Conservation (phyloP, 1,140 invertebrate species). For the Scaptomyza pallida region DNA sequence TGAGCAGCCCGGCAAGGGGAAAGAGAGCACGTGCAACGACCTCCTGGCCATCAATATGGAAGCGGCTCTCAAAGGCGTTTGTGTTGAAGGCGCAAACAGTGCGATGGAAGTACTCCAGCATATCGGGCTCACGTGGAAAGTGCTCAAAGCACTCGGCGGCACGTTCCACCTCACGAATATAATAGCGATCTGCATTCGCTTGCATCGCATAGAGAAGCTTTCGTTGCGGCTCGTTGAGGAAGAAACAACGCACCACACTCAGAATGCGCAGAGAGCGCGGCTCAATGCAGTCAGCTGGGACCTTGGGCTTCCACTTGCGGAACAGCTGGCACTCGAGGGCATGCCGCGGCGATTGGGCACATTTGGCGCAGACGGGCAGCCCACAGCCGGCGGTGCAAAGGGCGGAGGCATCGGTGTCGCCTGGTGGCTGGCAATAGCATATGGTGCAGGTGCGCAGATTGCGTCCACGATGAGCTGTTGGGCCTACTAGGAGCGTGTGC, state of each 20-base stretch:
- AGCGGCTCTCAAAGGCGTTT: constrained; percentile 89
- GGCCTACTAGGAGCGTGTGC: constrained; percentile 87
- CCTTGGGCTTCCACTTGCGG: constrained; percentile 85
- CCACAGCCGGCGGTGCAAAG: constrained; percentile 84
- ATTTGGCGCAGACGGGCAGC: constrained; percentile 85
- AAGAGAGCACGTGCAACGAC: constrained; percentile 89
- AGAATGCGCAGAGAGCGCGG: constrained; percentile 85
- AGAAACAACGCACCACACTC: constrained; percentile 86
- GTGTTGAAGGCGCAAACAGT: constrained; percentile 88
- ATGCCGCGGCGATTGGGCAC: constrained; percentile 85
- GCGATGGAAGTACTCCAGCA: constrained; percentile 85
- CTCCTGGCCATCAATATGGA: constrained; percentile 84
- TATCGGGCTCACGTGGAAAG: constrained; percentile 86
- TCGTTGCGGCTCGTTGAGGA: constrained; percentile 85
- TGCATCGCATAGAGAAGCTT: constrained; percentile 86
- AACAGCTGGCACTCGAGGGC: constrained; percentile 86
- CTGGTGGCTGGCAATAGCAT: constrained; percentile 63
- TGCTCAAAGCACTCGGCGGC: constrained; percentile 86
- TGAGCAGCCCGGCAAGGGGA: constrained; percentile 89
- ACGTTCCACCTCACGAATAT: constrained; percentile 86
- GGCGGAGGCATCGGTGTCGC: constrained; percentile 64
- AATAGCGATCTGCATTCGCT: constrained; percentile 85
- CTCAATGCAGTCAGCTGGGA: constrained; percentile 84
- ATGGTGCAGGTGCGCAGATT: constrained; percentile 68
- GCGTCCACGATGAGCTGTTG: constrained; percentile 76